Evolutionary conservation across 2,797 vertebrate genomes (phyloP).

Genomic region (Cyprinodon diabolis): DNA sequence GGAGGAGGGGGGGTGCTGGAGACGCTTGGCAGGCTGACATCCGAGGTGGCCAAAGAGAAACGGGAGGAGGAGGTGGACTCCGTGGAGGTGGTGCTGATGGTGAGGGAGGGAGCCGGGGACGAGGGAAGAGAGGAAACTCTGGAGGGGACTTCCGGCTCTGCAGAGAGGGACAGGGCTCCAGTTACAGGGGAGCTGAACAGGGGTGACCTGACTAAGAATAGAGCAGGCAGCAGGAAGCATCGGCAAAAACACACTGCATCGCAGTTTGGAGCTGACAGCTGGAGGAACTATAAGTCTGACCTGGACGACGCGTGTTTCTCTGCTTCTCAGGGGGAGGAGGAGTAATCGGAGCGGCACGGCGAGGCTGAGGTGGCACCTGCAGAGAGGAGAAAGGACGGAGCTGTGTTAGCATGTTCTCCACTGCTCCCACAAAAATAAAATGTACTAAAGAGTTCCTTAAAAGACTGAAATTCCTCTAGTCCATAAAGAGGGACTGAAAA

Average conservation of each 20-base stretch:
- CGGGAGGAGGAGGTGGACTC: conserved; percentile 84
- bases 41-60: conserved; percentile 82
- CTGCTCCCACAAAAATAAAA: too few species aligned
- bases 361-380: conserved; percentile 89
- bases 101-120: conserved; percentile 83
- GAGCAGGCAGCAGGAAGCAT: conserved; percentile 46
- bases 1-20: conserved; percentile 89
- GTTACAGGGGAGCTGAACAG: conserved; percentile 55
- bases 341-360: conserved; percentile 86
- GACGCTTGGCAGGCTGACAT: conserved; percentile 86
- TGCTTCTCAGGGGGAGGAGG: conserved; percentile 93
- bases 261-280: background rate
- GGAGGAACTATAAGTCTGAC: conserved; percentile 46
- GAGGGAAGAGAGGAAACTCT: conserved; percentile 76
- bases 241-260: conserved; percentile 12
- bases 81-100: conserved; percentile 87
- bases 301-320: conserved; percentile 70
- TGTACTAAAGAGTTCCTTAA: background rate
- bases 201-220: conserved; percentile 66
- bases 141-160: conserved; percentile 76
- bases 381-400: conserved; percentile 1
- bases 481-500: too few species aligned
- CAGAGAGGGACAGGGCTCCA: conserved; percentile 42
- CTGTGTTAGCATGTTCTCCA: background rate
- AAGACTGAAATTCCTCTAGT: background rate